Evolutionary conservation across 64 coral and sea anemone species (phyloP), one percentile per base, ranked within the genome.

Genomic region (Stichodactyla helianthus): DNA sequence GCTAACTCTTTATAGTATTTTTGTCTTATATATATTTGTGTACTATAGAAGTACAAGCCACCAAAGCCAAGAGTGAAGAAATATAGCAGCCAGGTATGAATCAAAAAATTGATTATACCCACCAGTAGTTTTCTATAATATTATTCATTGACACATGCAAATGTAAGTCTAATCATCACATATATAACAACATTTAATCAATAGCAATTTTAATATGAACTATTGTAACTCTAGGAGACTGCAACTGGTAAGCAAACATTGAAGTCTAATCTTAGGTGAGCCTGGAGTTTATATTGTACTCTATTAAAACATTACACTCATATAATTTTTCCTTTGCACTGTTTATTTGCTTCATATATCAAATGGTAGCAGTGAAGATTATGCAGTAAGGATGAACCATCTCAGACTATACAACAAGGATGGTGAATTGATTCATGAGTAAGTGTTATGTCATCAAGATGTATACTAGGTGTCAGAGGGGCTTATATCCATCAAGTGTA

Each of bases 341-440:
- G 14, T 58, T 9, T 58, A 58, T 58, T 58, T 58, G 14, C 9
- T 58, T 58, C 55, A 58, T 9, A 15, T 11, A 58, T 44, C 5
- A 3, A 31, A 9, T 74, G 25, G 2, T 23, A 74, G 25, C 68
- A 74, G 68, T 82, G 51, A 11, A 18, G 83, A 84, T 61, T 56
- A 84, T 58, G 53, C 83, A 54, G 18, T 28, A 54, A 60, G 55
- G 55, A 8, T 18, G 12, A 91, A 85, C 54, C 89, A 91, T 19
- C 54, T 91, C 16, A 86, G 85, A 54, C 79, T 91, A 19, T 86
- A 91, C 60, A 86, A 78, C 83, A 91, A 50, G 20, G 56, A 81
- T 86, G 83, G 89, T 10, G 55, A 91, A 27, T 74, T 86, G 28
- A 54, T 91, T 63, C 83, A 91, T 62, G 83, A 86, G 89, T 91